Percentiles rank a stretch among this genome's conserved stretches.
Evolutionary conservation across 2,888 invertebrate species (phyloP).

Genomic region (Branchipolynoe longqiensis): DNA sequence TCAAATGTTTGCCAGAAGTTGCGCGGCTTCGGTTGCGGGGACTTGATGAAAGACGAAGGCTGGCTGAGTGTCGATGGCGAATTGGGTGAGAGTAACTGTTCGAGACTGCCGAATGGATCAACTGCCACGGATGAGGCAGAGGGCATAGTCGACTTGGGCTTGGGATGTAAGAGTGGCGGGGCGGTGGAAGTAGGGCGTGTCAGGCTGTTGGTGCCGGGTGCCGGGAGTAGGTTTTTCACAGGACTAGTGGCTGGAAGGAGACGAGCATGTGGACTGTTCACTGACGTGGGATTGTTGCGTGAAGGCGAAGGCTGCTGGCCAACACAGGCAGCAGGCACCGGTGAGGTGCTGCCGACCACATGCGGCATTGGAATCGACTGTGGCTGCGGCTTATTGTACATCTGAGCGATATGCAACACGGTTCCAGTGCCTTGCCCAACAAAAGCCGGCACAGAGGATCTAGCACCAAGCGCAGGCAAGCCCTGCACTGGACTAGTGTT

Average conservation of each 20-base stretch:
- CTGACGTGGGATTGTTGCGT: too few species aligned
- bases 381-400: constrained; percentile 16
- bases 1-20: constrained; percentile 26
- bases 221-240: neutral
- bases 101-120: neutral
- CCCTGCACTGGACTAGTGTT: constrained; percentile 6
- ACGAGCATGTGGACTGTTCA: too few species aligned
- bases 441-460: neutral
- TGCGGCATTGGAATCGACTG: neutral
- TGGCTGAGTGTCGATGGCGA: neutral
- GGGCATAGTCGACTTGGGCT: neutral
- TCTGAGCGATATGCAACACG: neutral
- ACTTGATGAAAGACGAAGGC: too few species aligned
- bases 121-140: neutral
- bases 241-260: neutral
- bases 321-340: neutral
- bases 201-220: neutral
- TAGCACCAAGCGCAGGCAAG: neutral
- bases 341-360: neutral
- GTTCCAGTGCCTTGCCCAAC: constrained; percentile 9
- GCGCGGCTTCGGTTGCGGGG: constrained; percentile 11
- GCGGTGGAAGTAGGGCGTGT: neutral
- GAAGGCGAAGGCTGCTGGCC: constrained; percentile 2
- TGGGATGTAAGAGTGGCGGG: neutral
- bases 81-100: neutral